Percentiles rank a stretch among this genome's conserved stretches.
Evolutionary conservation across 2,113 vertebrate species (phyloP).

Genomic region (Lutjanus erythropterus): DNA sequence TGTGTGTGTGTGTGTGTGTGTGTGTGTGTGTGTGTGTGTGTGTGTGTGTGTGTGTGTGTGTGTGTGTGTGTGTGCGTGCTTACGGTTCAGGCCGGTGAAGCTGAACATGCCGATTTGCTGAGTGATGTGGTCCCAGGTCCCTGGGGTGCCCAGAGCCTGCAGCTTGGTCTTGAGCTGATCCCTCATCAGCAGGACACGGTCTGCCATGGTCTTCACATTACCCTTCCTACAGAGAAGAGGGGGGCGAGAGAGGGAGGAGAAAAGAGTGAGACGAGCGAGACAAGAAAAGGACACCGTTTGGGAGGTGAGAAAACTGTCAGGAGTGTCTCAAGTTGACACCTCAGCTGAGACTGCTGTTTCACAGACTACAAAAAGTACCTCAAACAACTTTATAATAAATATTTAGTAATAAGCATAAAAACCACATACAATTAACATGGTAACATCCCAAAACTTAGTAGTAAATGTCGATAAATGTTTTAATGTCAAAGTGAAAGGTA

Average conservation of each 20-base stretch:
- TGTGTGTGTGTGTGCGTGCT: conserved; percentile 70
- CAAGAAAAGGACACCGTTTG: too few species aligned
- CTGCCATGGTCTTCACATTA: conserved; percentile 96
- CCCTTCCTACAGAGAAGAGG: conserved; percentile 82
- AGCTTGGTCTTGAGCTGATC: conserved; percentile 89
- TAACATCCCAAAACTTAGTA: too few species aligned
- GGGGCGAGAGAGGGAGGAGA: too few species aligned
- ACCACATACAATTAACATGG: too few species aligned
- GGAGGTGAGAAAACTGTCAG: not conserved
- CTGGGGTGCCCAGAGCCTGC: conserved; percentile 89
- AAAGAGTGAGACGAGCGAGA: too few species aligned
- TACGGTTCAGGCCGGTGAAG: conserved; percentile 94
- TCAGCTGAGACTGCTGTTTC: too few species aligned
- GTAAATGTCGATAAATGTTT: not conserved
- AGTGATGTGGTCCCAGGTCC: conserved; percentile 95
- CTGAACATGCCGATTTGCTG: conserved; percentile 98
- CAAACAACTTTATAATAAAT: too few species aligned
- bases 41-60: not conserved
- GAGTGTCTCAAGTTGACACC: too few species aligned
- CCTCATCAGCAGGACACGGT: conserved; percentile 92
- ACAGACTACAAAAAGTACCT: too few species aligned
- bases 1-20: too few species aligned
- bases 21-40: not conserved
- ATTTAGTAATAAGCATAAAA: too few species aligned
- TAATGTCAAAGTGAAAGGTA: not conserved